phyloP scores from a whole-genome alignment of 2,113 vertebrate species.

The Aegithalos caudatus region DNA sequence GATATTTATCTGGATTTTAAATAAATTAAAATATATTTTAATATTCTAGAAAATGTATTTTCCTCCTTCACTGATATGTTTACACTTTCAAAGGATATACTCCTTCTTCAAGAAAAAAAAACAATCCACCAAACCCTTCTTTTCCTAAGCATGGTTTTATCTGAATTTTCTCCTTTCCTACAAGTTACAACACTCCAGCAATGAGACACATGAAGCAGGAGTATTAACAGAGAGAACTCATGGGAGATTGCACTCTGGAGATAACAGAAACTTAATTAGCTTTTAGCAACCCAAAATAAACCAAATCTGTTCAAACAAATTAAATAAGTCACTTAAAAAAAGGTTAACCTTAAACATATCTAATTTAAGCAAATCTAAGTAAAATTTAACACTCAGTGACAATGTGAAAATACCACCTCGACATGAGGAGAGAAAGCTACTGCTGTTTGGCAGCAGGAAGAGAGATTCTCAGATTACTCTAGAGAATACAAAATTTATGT shows the following conservation, averaged over 20 bases:
- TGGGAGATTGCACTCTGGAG: constrained; percentile 11
- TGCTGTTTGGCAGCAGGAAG: neutral
- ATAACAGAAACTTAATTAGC: constrained; percentile 35
- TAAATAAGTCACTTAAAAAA: constrained; percentile 5
- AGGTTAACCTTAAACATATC: constrained; percentile 30
- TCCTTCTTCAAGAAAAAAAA: neutral
- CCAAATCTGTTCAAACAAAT: constrained; percentile 11
- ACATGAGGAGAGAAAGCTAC: neutral
- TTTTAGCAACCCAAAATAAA: constrained; percentile 38
- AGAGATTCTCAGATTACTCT: neutral
- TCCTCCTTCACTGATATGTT: neutral
- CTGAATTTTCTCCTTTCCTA: neutral
- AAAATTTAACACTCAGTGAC: constrained; percentile 18
- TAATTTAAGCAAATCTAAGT: constrained; percentile 30
- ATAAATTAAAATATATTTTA: neutral
- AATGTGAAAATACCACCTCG: constrained; percentile 9
- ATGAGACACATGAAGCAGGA: neutral
- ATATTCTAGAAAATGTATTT: neutral
- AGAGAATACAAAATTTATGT: neutral
- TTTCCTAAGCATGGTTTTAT: neutral
- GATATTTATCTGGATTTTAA: neutral
- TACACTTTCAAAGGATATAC: neutral
- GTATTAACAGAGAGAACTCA: constrained; percentile 3
- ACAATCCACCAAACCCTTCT: neutral
- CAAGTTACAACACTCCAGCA: neutral